Percentiles rank a stretch among this genome's conserved stretches.
Conservation (phyloP, 2,797 vertebrate genomes). For the Champsocephalus gunnari region DNA sequence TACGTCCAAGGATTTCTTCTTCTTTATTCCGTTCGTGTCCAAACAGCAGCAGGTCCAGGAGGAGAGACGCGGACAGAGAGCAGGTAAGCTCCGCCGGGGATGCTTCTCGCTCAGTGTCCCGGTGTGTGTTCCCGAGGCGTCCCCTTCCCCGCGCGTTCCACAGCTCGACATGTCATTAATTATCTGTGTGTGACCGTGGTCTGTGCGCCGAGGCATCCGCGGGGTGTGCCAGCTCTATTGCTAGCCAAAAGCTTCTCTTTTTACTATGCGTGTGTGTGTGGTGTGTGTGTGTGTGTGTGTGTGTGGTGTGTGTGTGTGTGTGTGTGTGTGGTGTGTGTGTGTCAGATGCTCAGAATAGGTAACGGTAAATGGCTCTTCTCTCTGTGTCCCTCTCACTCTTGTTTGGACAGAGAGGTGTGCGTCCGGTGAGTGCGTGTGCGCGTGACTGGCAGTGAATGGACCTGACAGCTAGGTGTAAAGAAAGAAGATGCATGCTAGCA, state of each 20-base stretch:
- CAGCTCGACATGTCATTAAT: constrained; percentile 81
- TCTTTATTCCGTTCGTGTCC: constrained; percentile 37
- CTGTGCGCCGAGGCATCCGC: constrained; percentile 66
- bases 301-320: constrained; percentile 32
- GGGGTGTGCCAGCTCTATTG: constrained; percentile 71
- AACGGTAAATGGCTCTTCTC: constrained; percentile 57
- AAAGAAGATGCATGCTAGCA: constrained; percentile 82
- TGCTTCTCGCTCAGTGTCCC: constrained; percentile 68
- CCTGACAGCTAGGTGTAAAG: constrained; percentile 81
- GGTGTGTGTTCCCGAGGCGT: constrained; percentile 64
- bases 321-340: constrained; percentile 17
- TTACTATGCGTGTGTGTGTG: constrained; percentile 47
- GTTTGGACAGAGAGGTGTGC: constrained; percentile 40
- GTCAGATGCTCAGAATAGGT: constrained; percentile 77
- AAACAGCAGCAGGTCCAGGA: constrained; percentile 35
- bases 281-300: constrained; percentile 10
- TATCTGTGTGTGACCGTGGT: constrained; percentile 83
- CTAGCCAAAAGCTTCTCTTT: constrained; percentile 49
- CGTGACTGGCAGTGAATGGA: constrained; percentile 79
- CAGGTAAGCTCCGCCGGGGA: constrained; percentile 84
- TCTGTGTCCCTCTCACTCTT: neutral
- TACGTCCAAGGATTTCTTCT: constrained; percentile 42
- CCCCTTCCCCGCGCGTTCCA: constrained; percentile 63
- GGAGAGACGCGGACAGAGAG: constrained; percentile 51
- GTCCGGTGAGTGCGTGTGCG: constrained; percentile 6